These are phyloP conservation scores for Platynereis dumerilii DNA, from an alignment of 2,888 invertebrate species.

Conservation along the genomic window DNA sequence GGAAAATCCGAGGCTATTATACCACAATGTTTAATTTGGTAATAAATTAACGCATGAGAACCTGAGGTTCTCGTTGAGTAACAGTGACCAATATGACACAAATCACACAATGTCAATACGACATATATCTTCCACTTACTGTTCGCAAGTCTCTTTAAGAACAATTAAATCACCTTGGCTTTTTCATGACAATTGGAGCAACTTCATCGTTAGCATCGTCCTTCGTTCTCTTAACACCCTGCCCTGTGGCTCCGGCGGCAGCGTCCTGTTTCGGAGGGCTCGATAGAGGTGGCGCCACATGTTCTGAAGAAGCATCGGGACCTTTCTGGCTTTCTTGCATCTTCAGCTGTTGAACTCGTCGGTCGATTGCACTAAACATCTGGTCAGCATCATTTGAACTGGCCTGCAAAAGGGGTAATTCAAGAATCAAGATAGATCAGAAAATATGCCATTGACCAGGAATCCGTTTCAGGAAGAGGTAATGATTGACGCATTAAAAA, in stretches of 20 bases:
- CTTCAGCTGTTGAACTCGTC: constrained; percentile 60
- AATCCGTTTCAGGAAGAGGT: too few species aligned
- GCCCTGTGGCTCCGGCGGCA: constrained; percentile 1
- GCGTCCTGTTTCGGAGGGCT: constrained; percentile 1
- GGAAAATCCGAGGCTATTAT: too few species aligned
- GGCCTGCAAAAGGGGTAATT: constrained; percentile 67
- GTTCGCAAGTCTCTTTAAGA: too few species aligned
- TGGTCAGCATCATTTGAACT: constrained; percentile 75
- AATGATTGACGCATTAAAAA: too few species aligned
- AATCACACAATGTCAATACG: too few species aligned
- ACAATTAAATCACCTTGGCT: constrained; percentile 25
- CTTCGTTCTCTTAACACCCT: not conserved
- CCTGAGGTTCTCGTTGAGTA: too few species aligned
- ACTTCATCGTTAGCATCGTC: constrained; percentile 7
- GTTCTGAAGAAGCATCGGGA: not conserved
- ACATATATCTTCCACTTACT: too few species aligned
- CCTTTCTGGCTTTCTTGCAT: constrained; percentile 9
- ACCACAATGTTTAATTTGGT: too few species aligned
- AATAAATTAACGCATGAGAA: too few species aligned
- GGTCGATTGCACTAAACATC: constrained; percentile 71
- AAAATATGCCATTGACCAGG: not conserved
- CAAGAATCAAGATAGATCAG: not conserved
- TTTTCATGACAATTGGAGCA: constrained; percentile 12
- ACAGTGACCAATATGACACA: too few species aligned
- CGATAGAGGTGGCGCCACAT: not conserved